Evolutionary conservation across 2,888 invertebrate genomes (phyloP), one percentile per base, ranked within the genome.

Genomic region (Helicoverpa assulta): DNA sequence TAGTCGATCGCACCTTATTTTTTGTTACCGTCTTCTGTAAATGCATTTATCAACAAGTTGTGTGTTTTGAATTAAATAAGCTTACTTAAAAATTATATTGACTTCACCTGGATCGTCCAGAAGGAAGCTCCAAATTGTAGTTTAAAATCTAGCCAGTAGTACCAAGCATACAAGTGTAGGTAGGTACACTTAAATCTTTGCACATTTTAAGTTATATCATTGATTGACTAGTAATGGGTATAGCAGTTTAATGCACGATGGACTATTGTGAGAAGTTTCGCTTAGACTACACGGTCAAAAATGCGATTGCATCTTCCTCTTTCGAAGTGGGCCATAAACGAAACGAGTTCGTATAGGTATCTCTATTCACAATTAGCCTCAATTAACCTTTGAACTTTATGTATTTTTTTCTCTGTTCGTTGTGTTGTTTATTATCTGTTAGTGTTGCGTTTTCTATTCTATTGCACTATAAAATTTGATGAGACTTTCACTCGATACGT

Each of bases 1-100:
- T 82, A 86, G 74, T 67, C 59, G 70, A 85, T 76, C 81, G 82
- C 70, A 70, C 76, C 64, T 76, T 78, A 73, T 70, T 72, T 57
- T 52, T 58, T 59, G 65, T 54, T 56, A 73, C 40, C 54, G 52
- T 63, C 51, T 59, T 47, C 47, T 47, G 51, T 52, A 18, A 10
- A 40, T 40, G 40, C 40, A 40, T 40, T 40, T 40, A 4, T 40
- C 10, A 40, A 40, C 14, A 40, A 12, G 12, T 40, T 40, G 40
- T 14, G 40, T 12, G 14, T 40, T 14, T 40, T 10, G 0, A 10
- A 33, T 33, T 10, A 33, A 33, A 8, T 33, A 1, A 33, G 33
- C 10, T 33, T 33, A 26, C 26, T 26, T 26, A 0, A 26, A 26
- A n/a, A n/a, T n/a, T 21, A 21, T 26, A 4, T 26, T 26, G 26